Base-by-base conservation (phyloP, 2,797 vertebrate genomes). In the Acomys russatus region DNA sequence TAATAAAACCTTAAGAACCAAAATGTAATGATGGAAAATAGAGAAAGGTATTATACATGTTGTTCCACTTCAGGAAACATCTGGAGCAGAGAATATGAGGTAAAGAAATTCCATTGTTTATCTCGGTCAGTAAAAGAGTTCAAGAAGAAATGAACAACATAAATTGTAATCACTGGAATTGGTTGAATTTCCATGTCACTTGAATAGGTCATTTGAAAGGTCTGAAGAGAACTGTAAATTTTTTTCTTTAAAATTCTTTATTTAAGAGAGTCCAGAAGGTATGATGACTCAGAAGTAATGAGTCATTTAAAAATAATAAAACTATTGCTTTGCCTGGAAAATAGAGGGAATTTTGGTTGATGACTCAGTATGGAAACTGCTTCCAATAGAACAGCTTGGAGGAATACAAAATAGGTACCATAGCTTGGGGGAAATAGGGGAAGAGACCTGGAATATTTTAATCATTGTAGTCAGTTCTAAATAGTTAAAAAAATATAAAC, bases 221-320 rank as follows among this genome's bases (percentile, higher is more conserved):
- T 59, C 18, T 88, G 18, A 96, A 38, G 63, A 88, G 54, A 91
- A 96, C 2, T 92, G 10, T 30, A 92, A 38, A 92, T 91, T 20
- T 54, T 28, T 77, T 51, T 84, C 73, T 94, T 71, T 70, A 97
- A 92, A 85, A 51, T 20, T 56, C 91, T 96, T 96, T 96, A 76
- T 95, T 93, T 92, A 94, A 95, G 78, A 94, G 25, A 79, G 44
- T 79, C 94, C 8, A 95, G 59, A 95, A 97, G 63, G 77, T 96
- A 66, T 85, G 74, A 96, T 97, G 97, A 98, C 94, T 97, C 93
- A 98, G 91, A 97, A 97, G 30, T 90, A 96, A 91, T 97, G 96
- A 97, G 93, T 97, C 97, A 98, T 68, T 96, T 86, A 88, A 91
- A 94, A 97, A 96, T 95, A 97, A 96, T 96, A 92, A 91, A 94